Evolutionary conservation across 2,888 invertebrate genomes (phyloP).

Genomic region (Drosophila prolongata): DNA sequence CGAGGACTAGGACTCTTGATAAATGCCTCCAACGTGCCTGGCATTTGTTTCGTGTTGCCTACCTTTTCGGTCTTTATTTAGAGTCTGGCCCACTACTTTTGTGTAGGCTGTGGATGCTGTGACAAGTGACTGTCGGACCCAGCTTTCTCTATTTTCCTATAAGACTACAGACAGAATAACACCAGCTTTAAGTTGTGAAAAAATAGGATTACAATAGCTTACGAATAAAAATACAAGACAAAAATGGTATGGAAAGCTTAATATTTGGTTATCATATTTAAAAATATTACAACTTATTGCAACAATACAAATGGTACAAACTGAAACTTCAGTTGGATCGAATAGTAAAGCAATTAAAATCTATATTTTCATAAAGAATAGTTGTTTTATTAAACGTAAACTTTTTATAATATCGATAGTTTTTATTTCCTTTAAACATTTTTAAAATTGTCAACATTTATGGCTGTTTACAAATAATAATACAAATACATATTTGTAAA

Average conservation of each 20-base stretch:
- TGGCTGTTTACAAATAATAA: too few species aligned
- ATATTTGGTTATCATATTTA: too few species aligned
- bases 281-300: too few species aligned
- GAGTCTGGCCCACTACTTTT: conserved; percentile 10
- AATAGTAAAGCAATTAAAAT: too few species aligned
- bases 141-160: conserved; percentile 7
- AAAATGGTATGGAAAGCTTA: background rate
- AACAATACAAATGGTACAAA: too few species aligned
- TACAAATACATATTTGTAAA: too few species aligned
- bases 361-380: too few species aligned
- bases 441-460: too few species aligned
- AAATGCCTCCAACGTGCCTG: conserved; percentile 70
- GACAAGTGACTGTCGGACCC: conserved; percentile 39
- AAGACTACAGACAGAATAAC: background rate
- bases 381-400: too few species aligned
- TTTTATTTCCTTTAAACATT: too few species aligned
- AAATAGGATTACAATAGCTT: conserved; percentile 2
- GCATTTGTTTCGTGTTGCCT: conserved; percentile 48
- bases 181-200: conserved; percentile 10
- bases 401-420: too few species aligned
- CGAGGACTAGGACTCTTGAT: conserved; percentile 49
- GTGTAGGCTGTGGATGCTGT: conserved; percentile 30
- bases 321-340: too few species aligned
- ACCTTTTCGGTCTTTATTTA: conserved; percentile 46
- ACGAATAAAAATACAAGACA: background rate